A percentile compares a stretch with the other conserved stretches of the same genome.
phyloP scores from a whole-genome alignment of 2,113 vertebrate species.

The Terrapene triunguis region DNA sequence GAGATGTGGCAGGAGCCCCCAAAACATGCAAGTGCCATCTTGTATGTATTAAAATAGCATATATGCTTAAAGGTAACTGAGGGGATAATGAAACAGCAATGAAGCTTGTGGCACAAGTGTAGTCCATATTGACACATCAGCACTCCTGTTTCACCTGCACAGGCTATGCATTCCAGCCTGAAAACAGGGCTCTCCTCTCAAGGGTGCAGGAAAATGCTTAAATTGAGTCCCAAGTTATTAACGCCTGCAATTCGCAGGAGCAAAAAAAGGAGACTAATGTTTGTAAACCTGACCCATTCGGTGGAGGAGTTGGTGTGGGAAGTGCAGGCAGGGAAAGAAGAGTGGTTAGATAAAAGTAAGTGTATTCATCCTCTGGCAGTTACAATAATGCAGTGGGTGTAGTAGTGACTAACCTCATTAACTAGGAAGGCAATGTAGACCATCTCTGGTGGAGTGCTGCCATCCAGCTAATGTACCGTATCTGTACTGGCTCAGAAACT shows the following conservation, averaged over 20 bases:
- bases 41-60: neutral
- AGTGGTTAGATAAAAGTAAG: neutral
- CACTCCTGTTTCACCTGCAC: neutral
- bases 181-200: neutral
- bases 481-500: neutral
- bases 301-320: neutral
- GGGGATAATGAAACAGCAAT: neutral
- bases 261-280: neutral
- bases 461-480: slow-evolving; percentile 4
- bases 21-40: neutral
- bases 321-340: neutral
- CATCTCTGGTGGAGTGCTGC: slow-evolving; percentile 21
- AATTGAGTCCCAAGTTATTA: neutral
- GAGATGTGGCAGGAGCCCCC: neutral
- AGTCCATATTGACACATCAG: neutral
- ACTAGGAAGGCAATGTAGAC: slow-evolving; percentile 2
- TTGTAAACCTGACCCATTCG: neutral
- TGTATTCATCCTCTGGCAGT: neutral
- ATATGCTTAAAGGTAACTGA: neutral
- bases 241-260: neutral
- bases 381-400: slow-evolving; percentile 16
- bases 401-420: neutral
- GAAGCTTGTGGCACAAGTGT: neutral
- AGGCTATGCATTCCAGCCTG: neutral
- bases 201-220: neutral